Evolutionary conservation across 2,888 invertebrate genomes (phyloP).

Genomic region (Xestia xanthographa): DNA sequence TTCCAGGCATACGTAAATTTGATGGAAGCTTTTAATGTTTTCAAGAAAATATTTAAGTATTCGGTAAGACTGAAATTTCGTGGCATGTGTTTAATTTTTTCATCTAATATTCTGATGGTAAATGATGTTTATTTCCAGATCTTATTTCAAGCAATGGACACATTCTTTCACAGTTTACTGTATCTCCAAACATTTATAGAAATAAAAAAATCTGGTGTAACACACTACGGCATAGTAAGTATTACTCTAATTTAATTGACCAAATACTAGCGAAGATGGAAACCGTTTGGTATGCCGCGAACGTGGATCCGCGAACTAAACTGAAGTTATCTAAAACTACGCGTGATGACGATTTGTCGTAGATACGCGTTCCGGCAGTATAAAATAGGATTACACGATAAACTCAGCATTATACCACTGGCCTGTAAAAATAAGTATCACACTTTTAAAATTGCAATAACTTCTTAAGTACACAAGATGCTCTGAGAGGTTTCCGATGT

Average conservation of each 20-base stretch:
- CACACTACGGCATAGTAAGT: not conserved
- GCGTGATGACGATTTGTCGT: too few species aligned
- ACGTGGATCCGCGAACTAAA: too few species aligned
- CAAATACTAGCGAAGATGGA: not conserved
- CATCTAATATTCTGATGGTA: not conserved
- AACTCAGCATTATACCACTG: too few species aligned
- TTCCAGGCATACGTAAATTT: not conserved
- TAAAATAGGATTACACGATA: too few species aligned
- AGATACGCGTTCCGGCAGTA: too few species aligned
- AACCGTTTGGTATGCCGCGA: too few species aligned
- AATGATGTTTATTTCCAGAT: not conserved
- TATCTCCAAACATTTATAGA: constrained; percentile 2
- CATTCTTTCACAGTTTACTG: constrained; percentile 1
- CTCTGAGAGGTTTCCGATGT: too few species aligned
- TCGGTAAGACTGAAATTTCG: not conserved
- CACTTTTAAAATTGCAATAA: too few species aligned
- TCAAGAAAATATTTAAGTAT: constrained; percentile 6
- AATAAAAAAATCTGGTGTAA: not conserved
- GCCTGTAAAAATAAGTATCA: too few species aligned
- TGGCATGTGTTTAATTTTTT: not conserved
- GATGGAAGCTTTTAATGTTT: constrained; percentile 4
- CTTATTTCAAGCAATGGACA: constrained; percentile 6
- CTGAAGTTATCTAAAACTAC: too few species aligned
- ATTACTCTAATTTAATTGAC: not conserved
- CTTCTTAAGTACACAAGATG: too few species aligned